Percentiles rank a stretch among this genome's conserved stretches.
Conservation (phyloP, 2,797 vertebrate species). For the Caiman crocodilus region DNA sequence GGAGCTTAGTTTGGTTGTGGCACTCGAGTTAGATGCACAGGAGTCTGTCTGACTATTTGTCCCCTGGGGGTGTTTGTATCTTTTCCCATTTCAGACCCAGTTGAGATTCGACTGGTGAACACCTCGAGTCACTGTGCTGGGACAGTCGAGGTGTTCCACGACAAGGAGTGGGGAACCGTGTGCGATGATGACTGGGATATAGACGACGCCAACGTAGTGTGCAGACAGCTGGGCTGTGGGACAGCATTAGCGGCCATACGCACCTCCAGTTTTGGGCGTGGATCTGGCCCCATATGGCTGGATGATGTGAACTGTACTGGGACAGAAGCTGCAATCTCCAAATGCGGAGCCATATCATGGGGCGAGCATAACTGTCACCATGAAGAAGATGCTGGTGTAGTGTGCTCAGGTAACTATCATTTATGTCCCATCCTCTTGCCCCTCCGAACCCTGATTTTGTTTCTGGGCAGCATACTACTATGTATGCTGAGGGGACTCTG, state of each 20-base stretch:
- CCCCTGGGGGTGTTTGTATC: background rate
- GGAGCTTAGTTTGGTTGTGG: too few species aligned
- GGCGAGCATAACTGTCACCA: conserved; percentile 21
- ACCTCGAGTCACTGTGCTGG: conserved; percentile 32
- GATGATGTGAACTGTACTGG: conserved; percentile 45
- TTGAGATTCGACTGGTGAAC: background rate
- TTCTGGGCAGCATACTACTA: background rate
- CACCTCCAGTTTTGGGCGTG: background rate
- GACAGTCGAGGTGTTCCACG: conserved; percentile 45
- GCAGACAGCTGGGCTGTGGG: conserved; percentile 64
- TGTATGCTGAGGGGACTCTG: too few species aligned
- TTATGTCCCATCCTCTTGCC: rapidly evolving
- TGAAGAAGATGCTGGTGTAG: conserved; percentile 37
- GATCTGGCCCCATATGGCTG: conserved; percentile 48
- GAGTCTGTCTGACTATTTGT: background rate
- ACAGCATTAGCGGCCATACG: rapidly evolving
- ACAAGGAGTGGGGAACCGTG: conserved; percentile 48
- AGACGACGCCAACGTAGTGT: conserved; percentile 34
- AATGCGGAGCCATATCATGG: conserved; percentile 3
- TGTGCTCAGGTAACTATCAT: conserved; percentile 56
- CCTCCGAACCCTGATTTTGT: rapidly evolving
- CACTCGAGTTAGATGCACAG: background rate
- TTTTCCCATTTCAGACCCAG: background rate
- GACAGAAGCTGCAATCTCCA: conserved; percentile 24
- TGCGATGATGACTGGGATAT: conserved; percentile 47